Conservation (phyloP, 2,113 vertebrate species). For the Cavia porcellus region DNA sequence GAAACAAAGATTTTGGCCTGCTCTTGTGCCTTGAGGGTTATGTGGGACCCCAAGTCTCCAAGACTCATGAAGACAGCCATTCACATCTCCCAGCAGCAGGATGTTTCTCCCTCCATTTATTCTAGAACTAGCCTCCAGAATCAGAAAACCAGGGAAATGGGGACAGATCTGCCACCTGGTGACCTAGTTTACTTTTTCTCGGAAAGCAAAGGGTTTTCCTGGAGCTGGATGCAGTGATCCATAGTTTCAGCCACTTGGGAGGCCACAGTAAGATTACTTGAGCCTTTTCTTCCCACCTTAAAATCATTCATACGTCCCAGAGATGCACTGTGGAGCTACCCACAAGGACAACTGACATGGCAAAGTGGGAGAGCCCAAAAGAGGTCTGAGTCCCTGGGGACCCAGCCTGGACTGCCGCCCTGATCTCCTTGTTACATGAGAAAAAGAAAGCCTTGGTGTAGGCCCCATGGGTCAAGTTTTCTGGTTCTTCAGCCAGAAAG, state of each 20-base stretch:
- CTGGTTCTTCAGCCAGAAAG: neutral
- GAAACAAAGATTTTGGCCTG: neutral
- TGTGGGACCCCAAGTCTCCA: neutral
- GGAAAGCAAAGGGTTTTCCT: neutral
- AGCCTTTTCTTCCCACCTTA: neutral
- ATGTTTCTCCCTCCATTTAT: neutral
- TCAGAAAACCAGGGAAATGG: neutral
- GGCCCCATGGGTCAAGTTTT: neutral
- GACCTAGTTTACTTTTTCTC: neutral
- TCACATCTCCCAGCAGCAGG: neutral
- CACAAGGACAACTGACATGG: neutral
- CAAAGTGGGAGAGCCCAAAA: neutral
- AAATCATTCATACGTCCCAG: neutral
- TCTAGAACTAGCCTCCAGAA: neutral
- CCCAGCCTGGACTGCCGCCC: too few species aligned
- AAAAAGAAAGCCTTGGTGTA: neutral
- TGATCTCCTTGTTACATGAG: neutral
- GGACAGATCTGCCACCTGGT: neutral
- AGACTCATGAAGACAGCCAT: neutral
- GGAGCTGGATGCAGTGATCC: neutral
- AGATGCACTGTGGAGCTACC: neutral
- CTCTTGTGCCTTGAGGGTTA: neutral
- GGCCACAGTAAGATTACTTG: neutral
- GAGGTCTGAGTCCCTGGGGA: neutral
- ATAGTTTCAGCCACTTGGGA: neutral